These are phyloP conservation scores for Periplaneta americana DNA, from an alignment of 1,140 invertebrate species.

Conservation along the genomic window DNA sequence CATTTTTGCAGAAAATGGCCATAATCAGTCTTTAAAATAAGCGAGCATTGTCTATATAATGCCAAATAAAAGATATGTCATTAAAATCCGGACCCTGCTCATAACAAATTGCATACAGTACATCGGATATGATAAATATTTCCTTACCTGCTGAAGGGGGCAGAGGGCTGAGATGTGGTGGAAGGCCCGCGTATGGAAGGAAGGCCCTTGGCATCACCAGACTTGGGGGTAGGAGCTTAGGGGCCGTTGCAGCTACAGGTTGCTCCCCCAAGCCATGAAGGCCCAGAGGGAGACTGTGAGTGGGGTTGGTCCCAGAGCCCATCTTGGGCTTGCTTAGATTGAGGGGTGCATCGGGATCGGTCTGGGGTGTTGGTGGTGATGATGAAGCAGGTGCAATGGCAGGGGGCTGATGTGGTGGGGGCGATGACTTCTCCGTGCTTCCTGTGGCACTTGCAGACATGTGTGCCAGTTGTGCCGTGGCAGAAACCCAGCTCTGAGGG, in stretches of 20 bases:
- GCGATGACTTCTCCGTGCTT: conserved; percentile 20
- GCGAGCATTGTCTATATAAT: no score
- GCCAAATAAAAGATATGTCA: no score
- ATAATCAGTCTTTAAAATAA: no score
- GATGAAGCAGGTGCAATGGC: conserved; percentile 43
- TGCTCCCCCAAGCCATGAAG: conserved; percentile 42
- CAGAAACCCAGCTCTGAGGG: conserved; percentile 11
- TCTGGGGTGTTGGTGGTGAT: conserved; percentile 40
- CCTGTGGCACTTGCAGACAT: conserved; percentile 23
- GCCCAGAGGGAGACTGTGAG: conserved; percentile 35
- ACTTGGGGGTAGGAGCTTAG: conserved; percentile 48
- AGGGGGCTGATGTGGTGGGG: conserved; percentile 35
- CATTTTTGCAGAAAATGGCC: no score
- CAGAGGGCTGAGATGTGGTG: conserved; percentile 44
- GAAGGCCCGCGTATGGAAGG: conserved; percentile 51
- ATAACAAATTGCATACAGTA: no score
- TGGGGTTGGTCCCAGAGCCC: conserved; percentile 3
- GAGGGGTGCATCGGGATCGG: conserved; percentile 73
- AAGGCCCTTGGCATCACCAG: conserved; percentile 51
- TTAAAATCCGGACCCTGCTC: no score
- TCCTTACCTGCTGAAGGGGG: conserved; percentile 30
- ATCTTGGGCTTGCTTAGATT: conserved; percentile 85
- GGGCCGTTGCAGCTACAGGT: conserved; percentile 50
- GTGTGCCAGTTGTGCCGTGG: conserved; percentile 20
- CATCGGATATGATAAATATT: no score